Percentiles rank a stretch among this genome's conserved stretches.
These are phyloP conservation scores for Leuciscus waleckii DNA, from an alignment of 2,797 vertebrate species.

Conservation along the genomic window DNA sequence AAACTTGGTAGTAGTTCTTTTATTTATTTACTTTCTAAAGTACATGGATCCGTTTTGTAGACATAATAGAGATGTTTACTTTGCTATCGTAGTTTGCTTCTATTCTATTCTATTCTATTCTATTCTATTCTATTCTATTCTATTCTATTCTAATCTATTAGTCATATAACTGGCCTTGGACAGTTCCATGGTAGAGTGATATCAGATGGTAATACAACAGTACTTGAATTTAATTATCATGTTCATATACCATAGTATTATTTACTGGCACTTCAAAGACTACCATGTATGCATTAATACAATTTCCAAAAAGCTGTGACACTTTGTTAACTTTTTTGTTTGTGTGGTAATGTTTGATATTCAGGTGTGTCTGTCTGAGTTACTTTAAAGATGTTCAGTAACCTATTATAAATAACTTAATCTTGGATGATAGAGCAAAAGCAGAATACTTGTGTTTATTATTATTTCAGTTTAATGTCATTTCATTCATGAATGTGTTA, in stretches of 20 bases:
- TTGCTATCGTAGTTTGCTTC: neutral
- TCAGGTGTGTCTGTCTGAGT: neutral
- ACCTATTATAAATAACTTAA: neutral
- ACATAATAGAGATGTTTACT: neutral
- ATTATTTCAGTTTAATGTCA: slow-evolving; percentile 1
- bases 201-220: neutral
- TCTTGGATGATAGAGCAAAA: neutral
- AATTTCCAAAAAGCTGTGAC: neutral
- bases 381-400: neutral
- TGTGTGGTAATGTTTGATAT: neutral
- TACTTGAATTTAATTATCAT: neutral
- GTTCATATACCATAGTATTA: neutral
- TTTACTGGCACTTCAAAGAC: neutral
- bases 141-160: neutral
- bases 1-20: neutral
- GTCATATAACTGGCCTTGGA: neutral
- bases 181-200: neutral
- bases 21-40: neutral
- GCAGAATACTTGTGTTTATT: neutral
- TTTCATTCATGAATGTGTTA: neutral
- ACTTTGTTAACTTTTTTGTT: neutral
- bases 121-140: neutral
- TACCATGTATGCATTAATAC: neutral
- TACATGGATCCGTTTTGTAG: neutral
- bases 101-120: neutral